Conservation (phyloP, 2,113 vertebrate species). For the Sapayoa aenigma region DNA sequence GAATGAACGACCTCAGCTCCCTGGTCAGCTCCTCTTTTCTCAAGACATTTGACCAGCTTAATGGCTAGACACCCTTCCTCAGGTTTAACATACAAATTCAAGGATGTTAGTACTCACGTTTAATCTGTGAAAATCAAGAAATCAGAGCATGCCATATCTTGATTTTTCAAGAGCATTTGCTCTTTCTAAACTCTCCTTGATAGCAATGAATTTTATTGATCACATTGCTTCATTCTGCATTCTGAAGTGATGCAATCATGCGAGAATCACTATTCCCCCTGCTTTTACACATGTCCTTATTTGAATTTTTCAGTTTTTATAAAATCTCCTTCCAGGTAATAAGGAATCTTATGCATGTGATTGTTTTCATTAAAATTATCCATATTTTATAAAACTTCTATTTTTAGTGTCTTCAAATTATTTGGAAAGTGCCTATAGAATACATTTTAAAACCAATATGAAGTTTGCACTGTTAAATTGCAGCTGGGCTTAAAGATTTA, state of each 20-base stretch:
- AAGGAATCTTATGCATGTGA: background rate
- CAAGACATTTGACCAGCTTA: background rate
- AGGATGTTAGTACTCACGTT: background rate
- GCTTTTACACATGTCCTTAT: background rate
- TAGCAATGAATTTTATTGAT: background rate
- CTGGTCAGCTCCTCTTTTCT: background rate
- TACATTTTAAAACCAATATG: background rate
- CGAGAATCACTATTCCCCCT: background rate
- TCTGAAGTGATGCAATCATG: background rate
- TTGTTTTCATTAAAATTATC: background rate
- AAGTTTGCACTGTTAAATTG: background rate
- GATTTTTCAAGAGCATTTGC: background rate
- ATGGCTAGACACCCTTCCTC: background rate
- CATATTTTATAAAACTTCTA: background rate
- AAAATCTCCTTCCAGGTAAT: background rate
- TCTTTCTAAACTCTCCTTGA: background rate
- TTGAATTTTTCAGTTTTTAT: background rate
- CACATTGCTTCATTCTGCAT: background rate
- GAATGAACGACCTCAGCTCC: background rate
- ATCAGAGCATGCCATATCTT: background rate
- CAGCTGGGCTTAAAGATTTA: background rate
- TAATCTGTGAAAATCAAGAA: background rate
- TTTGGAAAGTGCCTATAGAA: background rate
- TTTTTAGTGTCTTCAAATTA: background rate
- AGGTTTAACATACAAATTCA: background rate